Conservation (phyloP, 2,113 vertebrate species). For the Haliaeetus leucogaster region DNA sequence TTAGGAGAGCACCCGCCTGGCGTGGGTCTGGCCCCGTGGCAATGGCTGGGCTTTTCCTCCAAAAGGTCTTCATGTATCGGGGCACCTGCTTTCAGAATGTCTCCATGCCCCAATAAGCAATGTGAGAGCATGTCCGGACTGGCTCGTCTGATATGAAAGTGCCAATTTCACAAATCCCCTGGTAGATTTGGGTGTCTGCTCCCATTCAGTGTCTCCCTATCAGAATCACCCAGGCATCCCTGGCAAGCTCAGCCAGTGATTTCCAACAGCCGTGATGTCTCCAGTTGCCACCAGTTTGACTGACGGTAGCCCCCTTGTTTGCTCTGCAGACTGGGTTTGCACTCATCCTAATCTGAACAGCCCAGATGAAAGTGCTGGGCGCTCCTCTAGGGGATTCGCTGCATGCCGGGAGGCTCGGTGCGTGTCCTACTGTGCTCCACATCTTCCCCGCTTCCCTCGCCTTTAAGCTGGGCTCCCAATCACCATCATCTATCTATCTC, state of each 20-base stretch:
- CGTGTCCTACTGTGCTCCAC: rapidly evolving
- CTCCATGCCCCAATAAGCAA: background rate
- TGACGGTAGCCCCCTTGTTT: background rate
- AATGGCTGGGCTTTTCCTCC: background rate
- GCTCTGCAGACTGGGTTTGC: background rate
- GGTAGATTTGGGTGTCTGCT: background rate
- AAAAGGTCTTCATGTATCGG: background rate
- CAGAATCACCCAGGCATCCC: background rate
- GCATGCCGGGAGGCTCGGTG: rapidly evolving
- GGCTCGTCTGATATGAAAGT: background rate
- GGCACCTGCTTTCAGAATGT: background rate
- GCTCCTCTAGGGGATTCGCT: background rate
- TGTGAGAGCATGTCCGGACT: background rate
- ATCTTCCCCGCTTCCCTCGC: background rate
- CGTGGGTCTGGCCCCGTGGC: rapidly evolving
- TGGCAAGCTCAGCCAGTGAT: background rate
- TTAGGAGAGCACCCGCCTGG: background rate
- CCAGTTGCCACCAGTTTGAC: background rate
- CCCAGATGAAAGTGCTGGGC: background rate
- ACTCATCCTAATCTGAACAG: background rate
- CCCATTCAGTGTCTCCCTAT: background rate
- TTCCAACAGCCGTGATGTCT: background rate
- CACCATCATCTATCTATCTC: background rate
- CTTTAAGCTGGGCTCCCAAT: background rate
- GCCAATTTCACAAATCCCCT: background rate